These are phyloP conservation scores for Channallabes apus DNA, from an alignment of 2,797 vertebrate genomes.

Conservation along the genomic window DNA sequence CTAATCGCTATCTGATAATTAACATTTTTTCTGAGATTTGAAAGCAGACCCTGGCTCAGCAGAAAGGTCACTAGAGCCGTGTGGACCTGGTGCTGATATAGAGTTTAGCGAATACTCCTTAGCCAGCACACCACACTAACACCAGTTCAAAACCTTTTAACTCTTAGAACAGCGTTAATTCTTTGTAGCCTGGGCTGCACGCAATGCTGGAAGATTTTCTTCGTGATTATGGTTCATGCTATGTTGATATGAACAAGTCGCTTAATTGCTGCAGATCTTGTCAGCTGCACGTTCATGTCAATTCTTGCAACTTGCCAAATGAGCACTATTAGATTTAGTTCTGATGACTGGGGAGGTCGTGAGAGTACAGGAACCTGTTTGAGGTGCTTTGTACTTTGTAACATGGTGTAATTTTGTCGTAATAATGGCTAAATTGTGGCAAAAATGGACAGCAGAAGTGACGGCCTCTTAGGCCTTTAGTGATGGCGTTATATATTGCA, in stretches of 20 bases:
- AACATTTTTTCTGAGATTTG: constrained; percentile 47
- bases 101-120: neutral
- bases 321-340: neutral
- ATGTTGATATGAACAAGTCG: neutral
- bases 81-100: neutral
- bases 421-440: neutral
- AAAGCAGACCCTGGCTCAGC: constrained; percentile 36
- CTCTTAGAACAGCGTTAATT: neutral
- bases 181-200: neutral
- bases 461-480: too few relatives aligned
- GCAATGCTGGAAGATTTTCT: neutral
- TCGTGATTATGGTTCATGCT: neutral
- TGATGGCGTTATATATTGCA: too few relatives aligned
- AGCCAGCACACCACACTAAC: neutral
- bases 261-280: neutral
- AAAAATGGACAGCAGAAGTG: too few relatives aligned
- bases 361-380: neutral
- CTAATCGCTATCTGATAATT: constrained; percentile 59
- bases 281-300: neutral
- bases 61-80: constrained; percentile 43
- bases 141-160: neutral
- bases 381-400: neutral
- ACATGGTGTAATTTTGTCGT: neutral
- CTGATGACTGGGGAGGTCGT: neutral
- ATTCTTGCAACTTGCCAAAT: neutral